Evolutionary conservation across 2,113 vertebrate genomes (phyloP).

Genomic region (Cardinalis cardinalis): DNA sequence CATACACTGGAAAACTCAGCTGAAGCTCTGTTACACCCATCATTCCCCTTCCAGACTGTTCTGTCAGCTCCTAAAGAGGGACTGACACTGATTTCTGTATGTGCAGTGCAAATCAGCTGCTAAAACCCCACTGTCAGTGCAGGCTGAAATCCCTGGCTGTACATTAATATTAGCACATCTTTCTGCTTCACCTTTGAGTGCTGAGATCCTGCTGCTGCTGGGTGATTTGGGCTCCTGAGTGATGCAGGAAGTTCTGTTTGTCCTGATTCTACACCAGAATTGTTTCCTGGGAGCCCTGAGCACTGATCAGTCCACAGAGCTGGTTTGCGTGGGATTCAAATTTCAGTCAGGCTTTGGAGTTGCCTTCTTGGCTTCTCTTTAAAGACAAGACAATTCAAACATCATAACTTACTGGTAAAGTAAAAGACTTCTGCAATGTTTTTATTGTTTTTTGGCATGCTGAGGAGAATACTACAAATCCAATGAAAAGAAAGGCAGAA

Average conservation of each 20-base stretch:
- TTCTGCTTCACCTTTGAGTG: neutral
- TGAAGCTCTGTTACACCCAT: neutral
- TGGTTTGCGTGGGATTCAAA: neutral
- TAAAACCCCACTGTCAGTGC: neutral
- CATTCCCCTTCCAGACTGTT: neutral
- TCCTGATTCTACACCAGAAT: neutral
- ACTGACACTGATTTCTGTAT: neutral
- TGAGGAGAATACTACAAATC: slow-evolving; percentile 15
- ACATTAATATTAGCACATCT: rapidly evolving
- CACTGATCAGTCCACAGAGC: neutral
- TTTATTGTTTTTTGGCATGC: neutral
- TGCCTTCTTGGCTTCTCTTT: slow-evolving; percentile 11
- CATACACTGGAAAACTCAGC: neutral
- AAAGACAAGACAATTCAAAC: slow-evolving; percentile 2
- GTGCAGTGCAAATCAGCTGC: neutral
- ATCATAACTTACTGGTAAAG: slow-evolving; percentile 14
- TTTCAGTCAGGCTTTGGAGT: neutral
- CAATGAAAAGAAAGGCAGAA: slow-evolving; percentile 7
- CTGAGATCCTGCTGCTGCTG: neutral
- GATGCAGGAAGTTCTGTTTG: neutral
- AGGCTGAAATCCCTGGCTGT: neutral
- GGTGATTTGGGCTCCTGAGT: neutral
- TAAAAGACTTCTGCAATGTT: neutral
- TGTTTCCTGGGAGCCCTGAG: neutral
- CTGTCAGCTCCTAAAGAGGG: neutral